phyloP scores from a whole-genome alignment of 2,113 vertebrate genomes.

The Larimichthys polyactis region DNA sequence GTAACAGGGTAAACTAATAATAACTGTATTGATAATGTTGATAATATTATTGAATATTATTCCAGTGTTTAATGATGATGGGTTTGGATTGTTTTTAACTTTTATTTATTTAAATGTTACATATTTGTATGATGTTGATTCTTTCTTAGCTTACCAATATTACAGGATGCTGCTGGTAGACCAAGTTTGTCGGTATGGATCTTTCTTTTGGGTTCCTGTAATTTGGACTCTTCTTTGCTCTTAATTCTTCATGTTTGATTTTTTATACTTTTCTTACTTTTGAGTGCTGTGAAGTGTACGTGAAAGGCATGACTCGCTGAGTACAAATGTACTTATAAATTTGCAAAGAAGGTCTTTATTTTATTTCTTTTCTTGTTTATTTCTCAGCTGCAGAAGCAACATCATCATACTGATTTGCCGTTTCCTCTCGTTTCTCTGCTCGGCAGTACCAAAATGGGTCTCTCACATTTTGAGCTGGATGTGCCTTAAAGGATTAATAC shows the following conservation, averaged over 20 bases:
- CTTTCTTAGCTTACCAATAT: slow-evolving; percentile 81
- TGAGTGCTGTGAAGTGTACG: slow-evolving; percentile 82
- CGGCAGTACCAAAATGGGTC: slow-evolving; percentile 68
- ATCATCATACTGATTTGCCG: slow-evolving; percentile 78
- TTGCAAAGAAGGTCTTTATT: slow-evolving; percentile 68
- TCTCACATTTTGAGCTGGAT: slow-evolving; percentile 81
- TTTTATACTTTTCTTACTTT: slow-evolving; percentile 74
- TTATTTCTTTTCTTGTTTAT: neutral
- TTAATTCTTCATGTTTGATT: slow-evolving; percentile 80
- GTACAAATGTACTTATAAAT: slow-evolving; percentile 79
- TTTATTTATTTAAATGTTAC: slow-evolving; percentile 79
- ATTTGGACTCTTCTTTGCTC: slow-evolving; percentile 79
- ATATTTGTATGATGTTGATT: slow-evolving; percentile 85
- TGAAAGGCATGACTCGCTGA: slow-evolving; percentile 85
- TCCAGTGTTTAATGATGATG: slow-evolving; percentile 83
- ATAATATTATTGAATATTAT: slow-evolving; percentile 85
- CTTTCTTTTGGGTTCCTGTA: slow-evolving; percentile 72
- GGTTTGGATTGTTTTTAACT: slow-evolving; percentile 80
- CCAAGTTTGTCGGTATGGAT: slow-evolving; percentile 41
- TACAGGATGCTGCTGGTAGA: slow-evolving; percentile 74
- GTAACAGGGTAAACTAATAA: slow-evolving; percentile 88
- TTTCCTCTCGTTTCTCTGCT: slow-evolving; percentile 73
- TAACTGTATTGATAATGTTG: slow-evolving; percentile 86
- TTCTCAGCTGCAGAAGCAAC: slow-evolving; percentile 65
- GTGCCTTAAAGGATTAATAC: slow-evolving; percentile 85